A percentile compares a stretch with the other conserved stretches of the same genome.
phyloP scores from a whole-genome alignment of 2,888 invertebrate species.

The Protophormia terraenovae region DNA sequence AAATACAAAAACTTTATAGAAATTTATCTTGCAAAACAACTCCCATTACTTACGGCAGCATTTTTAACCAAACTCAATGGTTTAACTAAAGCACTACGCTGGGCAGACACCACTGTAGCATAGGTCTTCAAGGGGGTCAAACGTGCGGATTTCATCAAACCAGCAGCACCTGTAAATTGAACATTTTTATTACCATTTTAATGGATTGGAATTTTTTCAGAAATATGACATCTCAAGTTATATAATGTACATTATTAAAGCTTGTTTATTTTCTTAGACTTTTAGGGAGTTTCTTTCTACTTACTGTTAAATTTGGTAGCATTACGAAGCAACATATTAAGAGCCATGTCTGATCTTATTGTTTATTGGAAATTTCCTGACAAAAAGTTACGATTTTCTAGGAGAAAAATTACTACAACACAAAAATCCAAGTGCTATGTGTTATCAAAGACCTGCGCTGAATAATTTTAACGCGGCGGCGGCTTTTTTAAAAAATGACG shows the following conservation, averaged over 20 bases:
- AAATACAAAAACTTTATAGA: neutral
- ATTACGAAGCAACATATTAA: conserved; percentile 75
- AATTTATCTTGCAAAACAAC: neutral
- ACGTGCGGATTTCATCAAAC: conserved; percentile 72
- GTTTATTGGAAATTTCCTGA: neutral
- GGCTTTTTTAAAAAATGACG: no score
- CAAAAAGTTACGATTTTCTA: conserved; percentile 2
- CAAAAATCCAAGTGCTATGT: neutral
- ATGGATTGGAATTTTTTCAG: conserved; percentile 30
- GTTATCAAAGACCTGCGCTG: no score
- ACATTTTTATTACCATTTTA: neutral
- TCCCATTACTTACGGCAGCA: conserved; percentile 71
- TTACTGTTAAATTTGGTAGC: conserved; percentile 76
- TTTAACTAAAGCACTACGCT: conserved; percentile 70
- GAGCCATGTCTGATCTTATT: conserved; percentile 70
- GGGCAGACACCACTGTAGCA: conserved; percentile 71
- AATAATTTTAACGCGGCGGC: no score
- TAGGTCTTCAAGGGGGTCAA: conserved; percentile 75
- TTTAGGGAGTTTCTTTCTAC: conserved; percentile 17
- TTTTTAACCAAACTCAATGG: conserved; percentile 72
- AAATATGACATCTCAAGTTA: conserved; percentile 70
- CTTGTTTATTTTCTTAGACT: neutral
- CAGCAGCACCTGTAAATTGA: conserved; percentile 46
- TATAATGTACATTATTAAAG: conserved; percentile 72
- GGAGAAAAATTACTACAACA: neutral